Conservation (phyloP, 2,888 invertebrate species). For the Zhengitettix transpicula region DNA sequence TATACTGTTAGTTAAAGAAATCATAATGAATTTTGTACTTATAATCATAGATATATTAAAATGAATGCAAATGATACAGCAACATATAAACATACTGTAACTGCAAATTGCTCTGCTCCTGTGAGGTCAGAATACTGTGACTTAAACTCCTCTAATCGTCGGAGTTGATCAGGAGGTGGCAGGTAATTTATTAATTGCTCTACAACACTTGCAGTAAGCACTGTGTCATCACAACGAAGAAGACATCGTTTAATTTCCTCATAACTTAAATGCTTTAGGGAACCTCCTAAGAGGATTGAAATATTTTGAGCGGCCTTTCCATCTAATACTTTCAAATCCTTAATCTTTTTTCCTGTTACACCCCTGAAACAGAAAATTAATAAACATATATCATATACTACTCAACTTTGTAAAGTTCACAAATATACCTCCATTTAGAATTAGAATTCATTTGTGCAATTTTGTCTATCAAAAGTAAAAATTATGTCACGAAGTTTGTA, state of each 20-base stretch:
- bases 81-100: constrained; percentile 41
- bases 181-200: constrained; percentile 83
- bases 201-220: constrained; percentile 70
- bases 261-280: constrained; percentile 68
- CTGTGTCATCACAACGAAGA: constrained; percentile 69
- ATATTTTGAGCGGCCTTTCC: constrained; percentile 88
- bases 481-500: too few species aligned
- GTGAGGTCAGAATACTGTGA: constrained; percentile 63
- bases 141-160: constrained; percentile 63
- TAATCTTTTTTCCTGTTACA: constrained; percentile 65
- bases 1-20: not conserved
- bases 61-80: not conserved
- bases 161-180: constrained; percentile 80
- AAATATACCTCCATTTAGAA: too few species aligned
- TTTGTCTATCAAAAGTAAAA: too few species aligned
- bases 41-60: not conserved
- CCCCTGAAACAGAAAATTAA: constrained; percentile 25
- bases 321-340: constrained; percentile 83
- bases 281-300: constrained; percentile 66
- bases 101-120: constrained; percentile 90
- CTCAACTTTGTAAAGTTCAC: too few species aligned
- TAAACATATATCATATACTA: too few species aligned
- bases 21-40: too few species aligned
- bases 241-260: constrained; percentile 68
- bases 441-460: too few species aligned